Base-by-base conservation (phyloP, 2,113 vertebrate species). In the Caranx ignobilis region DNA sequence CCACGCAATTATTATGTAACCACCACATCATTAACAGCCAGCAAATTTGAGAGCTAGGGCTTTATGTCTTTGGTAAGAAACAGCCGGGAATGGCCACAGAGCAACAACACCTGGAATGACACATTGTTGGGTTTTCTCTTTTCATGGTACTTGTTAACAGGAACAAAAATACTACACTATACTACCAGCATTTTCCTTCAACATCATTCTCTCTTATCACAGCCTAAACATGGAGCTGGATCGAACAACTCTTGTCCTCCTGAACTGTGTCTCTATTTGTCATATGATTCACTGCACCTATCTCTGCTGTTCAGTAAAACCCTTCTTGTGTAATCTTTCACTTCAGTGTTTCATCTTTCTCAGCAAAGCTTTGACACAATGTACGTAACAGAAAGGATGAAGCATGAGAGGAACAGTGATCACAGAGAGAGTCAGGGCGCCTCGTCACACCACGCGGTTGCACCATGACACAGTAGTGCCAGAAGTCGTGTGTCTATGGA, bases 401-500 rank as follows among this genome's bases (percentile, higher is more conserved):
- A 6, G 37, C 19, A 41, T 19, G 71, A 35, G 70, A 76, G 76
- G 68, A 71, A 48, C 41, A 45, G 59, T 16, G n/a, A 62, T 67
- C 75, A 64, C 63, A 52, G 70, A 50, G 12, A 41, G 37, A 71
- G 79, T 70, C 81, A 79, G 50, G n/a, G 62, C 8, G 55, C 26
- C 72, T 62, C 1, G 50, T 45, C 35, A 50, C 67, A 76, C 54
- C 81, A 82, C 54, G 15, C 81, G 79, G 65, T 64, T 1, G 39
- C 34, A 71, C 63, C 75, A 76, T 88, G 87, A 80, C 89, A 89
- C 32, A 5, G 55, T 47, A 81, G 91, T 82, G 86, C 83, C 79
- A 88, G 77, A 86, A 83, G 81, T 85, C 81, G 79, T 87, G 86
- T 67, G 83, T 87, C 60, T 21, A 75, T 89, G 90, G 89, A 88